phyloP scores from a whole-genome alignment of 2,797 vertebrate genomes.

The Kryptopterus vitreolus region DNA sequence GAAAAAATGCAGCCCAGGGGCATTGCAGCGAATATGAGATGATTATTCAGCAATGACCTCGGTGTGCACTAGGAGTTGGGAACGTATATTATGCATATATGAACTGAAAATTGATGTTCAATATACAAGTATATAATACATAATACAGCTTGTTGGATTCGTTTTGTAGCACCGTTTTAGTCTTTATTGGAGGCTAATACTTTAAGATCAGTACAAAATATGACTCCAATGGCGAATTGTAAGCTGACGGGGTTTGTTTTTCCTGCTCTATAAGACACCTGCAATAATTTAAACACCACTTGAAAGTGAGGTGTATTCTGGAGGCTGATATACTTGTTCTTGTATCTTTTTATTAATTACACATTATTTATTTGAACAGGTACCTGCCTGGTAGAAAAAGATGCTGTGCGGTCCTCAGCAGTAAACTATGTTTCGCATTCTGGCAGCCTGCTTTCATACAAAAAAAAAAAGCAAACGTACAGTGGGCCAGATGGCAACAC shows the following conservation, averaged over 20 bases:
- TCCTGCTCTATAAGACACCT: constrained; percentile 1
- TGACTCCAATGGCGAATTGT: background rate
- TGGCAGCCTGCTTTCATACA: constrained; percentile 50
- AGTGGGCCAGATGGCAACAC: constrained; percentile 58
- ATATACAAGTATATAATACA: constrained; percentile 6
- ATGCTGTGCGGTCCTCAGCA: constrained; percentile 29
- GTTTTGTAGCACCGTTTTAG: background rate
- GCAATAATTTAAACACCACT: constrained; percentile 15
- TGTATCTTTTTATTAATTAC: constrained; percentile 15
- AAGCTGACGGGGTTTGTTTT: background rate
- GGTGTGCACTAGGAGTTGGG: constrained; percentile 41
- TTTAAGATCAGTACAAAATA: constrained; percentile 14
- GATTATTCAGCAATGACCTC: constrained; percentile 55
- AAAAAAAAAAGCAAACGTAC: constrained; percentile 39
- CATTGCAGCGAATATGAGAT: constrained; percentile 50
- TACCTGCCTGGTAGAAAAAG: constrained; percentile 31
- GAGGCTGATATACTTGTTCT: background rate
- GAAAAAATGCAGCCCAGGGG: constrained; percentile 43
- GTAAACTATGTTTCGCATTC: constrained; percentile 34
- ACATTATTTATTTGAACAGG: constrained; percentile 17
- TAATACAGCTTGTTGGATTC: constrained; percentile 20
- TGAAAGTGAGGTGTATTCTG: background rate
- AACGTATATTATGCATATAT: constrained; percentile 44
- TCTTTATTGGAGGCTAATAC: constrained; percentile 17
- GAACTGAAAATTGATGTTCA: constrained; percentile 37